phyloP scores from a whole-genome alignment of 2,113 vertebrate species.

The Tinamus guttatus region DNA sequence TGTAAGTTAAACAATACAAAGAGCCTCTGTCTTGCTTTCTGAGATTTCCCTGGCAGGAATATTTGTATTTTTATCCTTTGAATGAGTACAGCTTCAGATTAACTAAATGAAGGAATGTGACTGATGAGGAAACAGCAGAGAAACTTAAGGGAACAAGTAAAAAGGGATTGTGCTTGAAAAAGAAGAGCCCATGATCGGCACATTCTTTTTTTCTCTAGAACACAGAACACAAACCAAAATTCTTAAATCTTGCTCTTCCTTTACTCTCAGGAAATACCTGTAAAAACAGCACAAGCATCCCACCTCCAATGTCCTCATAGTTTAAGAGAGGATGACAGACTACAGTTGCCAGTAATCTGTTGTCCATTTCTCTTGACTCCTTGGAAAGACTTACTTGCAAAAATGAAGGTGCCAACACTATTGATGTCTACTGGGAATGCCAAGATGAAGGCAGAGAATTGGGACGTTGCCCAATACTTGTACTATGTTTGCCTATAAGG shows the following conservation, averaged over 20 bases:
- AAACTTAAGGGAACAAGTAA: neutral
- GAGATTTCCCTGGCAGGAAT: neutral
- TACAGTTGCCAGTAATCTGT: neutral
- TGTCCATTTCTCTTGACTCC: neutral
- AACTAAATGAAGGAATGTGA: neutral
- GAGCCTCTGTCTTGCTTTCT: neutral
- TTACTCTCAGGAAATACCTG: neutral
- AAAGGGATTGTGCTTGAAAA: neutral
- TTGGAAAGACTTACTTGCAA: neutral
- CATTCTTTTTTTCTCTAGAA: neutral
- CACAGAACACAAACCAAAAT: neutral
- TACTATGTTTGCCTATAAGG: neutral
- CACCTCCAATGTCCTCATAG: neutral
- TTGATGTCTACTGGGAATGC: neutral
- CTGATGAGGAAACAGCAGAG: neutral
- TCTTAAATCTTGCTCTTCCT: neutral
- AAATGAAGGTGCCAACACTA: neutral
- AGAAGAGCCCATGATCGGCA: neutral
- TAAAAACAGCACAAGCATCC: neutral
- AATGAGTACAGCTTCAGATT: neutral
- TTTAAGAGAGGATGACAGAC: neutral
- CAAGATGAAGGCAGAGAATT: neutral
- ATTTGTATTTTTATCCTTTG: neutral
- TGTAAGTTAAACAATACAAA: neutral
- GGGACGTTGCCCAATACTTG: neutral